Percentiles rank a stretch among this genome's conserved stretches.
Evolutionary conservation across 2,797 vertebrate species (phyloP).

Genomic region (Sebastes oblongus): DNA sequence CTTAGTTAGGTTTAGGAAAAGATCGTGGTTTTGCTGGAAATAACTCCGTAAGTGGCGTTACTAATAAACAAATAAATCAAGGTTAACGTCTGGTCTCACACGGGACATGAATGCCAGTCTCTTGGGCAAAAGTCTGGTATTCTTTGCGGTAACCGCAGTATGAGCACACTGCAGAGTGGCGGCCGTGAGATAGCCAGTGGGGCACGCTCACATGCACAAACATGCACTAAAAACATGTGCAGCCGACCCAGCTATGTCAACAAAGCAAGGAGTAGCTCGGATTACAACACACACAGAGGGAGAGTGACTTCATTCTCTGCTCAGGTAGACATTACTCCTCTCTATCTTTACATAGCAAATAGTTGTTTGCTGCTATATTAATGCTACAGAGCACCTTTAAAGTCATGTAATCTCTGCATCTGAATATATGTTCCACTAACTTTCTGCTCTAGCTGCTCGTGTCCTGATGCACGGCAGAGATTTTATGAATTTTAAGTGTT

Average conservation of each 20-base stretch:
- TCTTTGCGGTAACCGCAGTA: neutral
- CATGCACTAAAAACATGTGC: neutral
- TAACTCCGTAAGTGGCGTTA: too few relatives aligned
- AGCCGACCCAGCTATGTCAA: neutral
- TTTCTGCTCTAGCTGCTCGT: neutral
- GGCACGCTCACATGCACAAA: neutral
- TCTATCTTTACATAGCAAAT: neutral
- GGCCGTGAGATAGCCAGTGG: neutral
- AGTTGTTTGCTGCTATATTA: neutral
- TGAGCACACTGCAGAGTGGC: neutral
- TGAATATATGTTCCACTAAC: neutral
- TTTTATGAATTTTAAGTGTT: constrained; percentile 33
- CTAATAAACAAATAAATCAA: neutral
- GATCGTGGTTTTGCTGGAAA: too few relatives aligned
- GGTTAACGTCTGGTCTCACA: neutral
- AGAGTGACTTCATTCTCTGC: neutral
- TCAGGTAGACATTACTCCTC: neutral
- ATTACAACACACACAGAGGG: neutral
- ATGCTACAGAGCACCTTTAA: neutral
- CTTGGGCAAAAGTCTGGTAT: neutral
- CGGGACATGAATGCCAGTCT: neutral
- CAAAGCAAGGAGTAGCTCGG: neutral
- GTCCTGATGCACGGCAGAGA: constrained; percentile 10
- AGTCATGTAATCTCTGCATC: neutral
- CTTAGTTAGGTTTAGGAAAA: too few relatives aligned